Evolutionary conservation across 2,113 vertebrate genomes (phyloP).

Genomic region (Apodemus speciosus): DNA sequence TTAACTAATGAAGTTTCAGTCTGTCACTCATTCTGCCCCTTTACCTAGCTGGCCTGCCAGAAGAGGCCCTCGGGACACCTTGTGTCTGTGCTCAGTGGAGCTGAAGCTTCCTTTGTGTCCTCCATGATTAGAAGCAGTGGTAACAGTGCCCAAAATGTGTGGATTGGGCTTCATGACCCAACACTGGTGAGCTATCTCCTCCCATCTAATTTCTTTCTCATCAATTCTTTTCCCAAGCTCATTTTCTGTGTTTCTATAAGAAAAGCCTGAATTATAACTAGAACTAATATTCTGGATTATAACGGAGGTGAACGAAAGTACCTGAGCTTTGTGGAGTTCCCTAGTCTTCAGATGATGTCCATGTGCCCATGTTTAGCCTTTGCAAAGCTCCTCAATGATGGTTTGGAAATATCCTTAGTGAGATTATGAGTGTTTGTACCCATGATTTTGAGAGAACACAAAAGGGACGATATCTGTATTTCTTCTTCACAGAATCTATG

Average conservation of each 20-base stretch:
- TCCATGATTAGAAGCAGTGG: not conserved
- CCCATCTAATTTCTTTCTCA: too few relatives aligned
- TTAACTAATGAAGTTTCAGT: not conserved
- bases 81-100: conserved; percentile 37
- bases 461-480: not conserved
- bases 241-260: not conserved
- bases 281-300: not conserved
- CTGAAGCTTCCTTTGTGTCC: conserved; percentile 18
- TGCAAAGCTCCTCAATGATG: not conserved
- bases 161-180: conserved; percentile 54
- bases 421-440: rapidly evolving
- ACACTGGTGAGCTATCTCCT: conserved; percentile 1
- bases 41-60: conserved; percentile 47
- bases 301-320: rapidly evolving
- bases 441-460: not conserved
- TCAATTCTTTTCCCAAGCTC: not conserved
- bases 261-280: rapidly evolving
- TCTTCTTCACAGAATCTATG: not conserved
- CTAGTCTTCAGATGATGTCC: not conserved
- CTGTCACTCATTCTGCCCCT: not conserved
- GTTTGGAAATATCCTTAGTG: not conserved
- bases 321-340: not conserved
- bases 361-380: not conserved
- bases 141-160: not conserved
- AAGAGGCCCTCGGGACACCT: conserved; percentile 10